A percentile compares a stretch with the other conserved stretches of the same genome.
phyloP scores from a whole-genome alignment of 2,797 vertebrate genomes.

The Helostoma temminkii region DNA sequence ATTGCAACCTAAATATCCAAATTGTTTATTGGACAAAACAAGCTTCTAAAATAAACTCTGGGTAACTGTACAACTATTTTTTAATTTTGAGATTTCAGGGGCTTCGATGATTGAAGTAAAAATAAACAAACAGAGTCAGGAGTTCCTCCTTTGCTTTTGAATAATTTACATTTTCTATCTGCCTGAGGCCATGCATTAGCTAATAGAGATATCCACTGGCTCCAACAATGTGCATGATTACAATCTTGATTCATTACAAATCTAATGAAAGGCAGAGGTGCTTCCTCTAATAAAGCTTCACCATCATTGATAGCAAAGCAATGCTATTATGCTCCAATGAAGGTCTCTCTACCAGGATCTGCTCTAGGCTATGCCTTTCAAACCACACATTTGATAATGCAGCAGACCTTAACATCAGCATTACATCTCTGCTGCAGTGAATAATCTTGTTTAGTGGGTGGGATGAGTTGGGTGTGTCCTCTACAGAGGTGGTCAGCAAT shows the following conservation, averaged over 20 bases:
- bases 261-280: conserved; percentile 59
- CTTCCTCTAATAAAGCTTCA: conserved; percentile 39
- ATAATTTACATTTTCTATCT: conserved; percentile 21
- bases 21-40: no score
- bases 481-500: conserved; percentile 66
- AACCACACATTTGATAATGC: conserved; percentile 28
- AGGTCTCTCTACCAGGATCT: conserved; percentile 16
- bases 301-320: conserved; percentile 21
- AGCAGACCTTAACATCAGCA: conserved; percentile 11
- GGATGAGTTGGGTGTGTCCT: neutral
- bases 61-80: neutral
- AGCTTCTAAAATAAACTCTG: no score
- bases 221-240: conserved; percentile 53
- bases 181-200: conserved; percentile 65
- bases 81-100: neutral
- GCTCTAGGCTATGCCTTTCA: conserved; percentile 5
- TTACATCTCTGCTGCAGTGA: conserved; percentile 24
- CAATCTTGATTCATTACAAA: conserved; percentile 68
- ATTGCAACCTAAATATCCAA: no score
- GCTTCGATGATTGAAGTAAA: neutral
- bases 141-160: neutral
- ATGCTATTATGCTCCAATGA: conserved; percentile 34
- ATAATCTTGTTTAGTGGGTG: conserved; percentile 54
- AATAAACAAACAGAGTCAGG: neutral
- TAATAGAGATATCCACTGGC: conserved; percentile 53